Evolutionary conservation across 1,140 invertebrate genomes (phyloP).

Genomic region (Euglossa dilemma): DNA sequence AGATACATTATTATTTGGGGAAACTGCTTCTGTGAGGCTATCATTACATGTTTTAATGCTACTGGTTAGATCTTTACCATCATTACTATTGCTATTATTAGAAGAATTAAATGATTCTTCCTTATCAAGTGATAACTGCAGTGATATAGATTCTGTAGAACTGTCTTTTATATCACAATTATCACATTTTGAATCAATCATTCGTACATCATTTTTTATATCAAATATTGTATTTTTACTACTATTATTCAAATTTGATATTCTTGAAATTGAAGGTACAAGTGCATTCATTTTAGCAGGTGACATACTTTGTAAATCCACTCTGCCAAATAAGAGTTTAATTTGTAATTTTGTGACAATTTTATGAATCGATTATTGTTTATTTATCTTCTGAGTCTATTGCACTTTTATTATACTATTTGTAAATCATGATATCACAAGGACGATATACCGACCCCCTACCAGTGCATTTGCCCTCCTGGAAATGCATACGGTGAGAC

Average conservation of each 20-base stretch:
- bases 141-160: neutral
- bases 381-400: neutral
- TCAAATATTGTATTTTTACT: neutral
- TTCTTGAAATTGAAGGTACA: neutral
- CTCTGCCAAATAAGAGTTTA: no score
- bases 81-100: neutral
- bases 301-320: no score
- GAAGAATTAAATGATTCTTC: neutral
- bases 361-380: neutral
- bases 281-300: no score
- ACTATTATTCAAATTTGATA: neutral
- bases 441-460: no score
- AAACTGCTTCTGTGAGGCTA: neutral
- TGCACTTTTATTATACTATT: neutral
- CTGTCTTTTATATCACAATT: neutral
- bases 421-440: no score
- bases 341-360: no score
- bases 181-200: neutral
- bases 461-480: conserved; percentile 33
- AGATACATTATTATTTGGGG: neutral
- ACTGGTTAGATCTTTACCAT: neutral
- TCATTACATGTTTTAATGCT: neutral
- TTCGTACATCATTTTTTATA: neutral
- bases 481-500: no score
- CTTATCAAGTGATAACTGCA: neutral